A percentile compares a stretch with the other conserved stretches of the same genome.
These are phyloP conservation scores for Nasonia vitripennis DNA, from an alignment of 1,140 invertebrate genomes.

Conservation along the genomic window DNA sequence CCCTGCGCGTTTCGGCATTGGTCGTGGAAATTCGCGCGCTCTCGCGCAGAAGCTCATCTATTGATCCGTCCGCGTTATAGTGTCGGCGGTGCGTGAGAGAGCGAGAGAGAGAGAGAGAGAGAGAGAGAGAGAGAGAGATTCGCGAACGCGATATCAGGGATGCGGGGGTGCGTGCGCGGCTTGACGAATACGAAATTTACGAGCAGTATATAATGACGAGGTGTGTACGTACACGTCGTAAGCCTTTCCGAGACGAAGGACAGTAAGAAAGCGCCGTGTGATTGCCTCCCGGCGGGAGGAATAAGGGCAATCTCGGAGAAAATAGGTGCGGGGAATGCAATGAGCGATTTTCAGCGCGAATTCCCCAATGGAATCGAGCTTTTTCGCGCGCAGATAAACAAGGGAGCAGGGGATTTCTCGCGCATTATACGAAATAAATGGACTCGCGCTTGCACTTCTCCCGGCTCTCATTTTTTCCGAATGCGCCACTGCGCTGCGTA, in stretches of 20 bases:
- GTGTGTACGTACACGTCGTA: background rate
- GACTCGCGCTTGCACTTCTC: background rate
- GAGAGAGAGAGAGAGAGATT: constrained; percentile 6
- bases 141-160: constrained; percentile 23
- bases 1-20: constrained; percentile 25
- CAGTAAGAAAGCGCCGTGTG: background rate
- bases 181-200: constrained; percentile 27
- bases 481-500: no score
- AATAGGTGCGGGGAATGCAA: constrained; percentile 18
- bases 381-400: background rate
- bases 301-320: constrained; percentile 16
- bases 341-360: constrained; percentile 18
- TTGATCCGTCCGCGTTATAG: constrained; percentile 22
- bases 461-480: no score
- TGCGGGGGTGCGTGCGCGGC: background rate
- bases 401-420: background rate
- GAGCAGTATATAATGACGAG: background rate
- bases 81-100: background rate
- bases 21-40: constrained; percentile 38
- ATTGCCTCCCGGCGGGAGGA: constrained; percentile 1
- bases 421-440: constrained; percentile 2
- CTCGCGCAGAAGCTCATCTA: constrained; percentile 49
- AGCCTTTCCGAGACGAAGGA: background rate
- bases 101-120: no score
- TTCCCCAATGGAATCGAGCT: background rate